phyloP scores from a whole-genome alignment of 2,888 invertebrate species.

The Phalangium opilio region DNA sequence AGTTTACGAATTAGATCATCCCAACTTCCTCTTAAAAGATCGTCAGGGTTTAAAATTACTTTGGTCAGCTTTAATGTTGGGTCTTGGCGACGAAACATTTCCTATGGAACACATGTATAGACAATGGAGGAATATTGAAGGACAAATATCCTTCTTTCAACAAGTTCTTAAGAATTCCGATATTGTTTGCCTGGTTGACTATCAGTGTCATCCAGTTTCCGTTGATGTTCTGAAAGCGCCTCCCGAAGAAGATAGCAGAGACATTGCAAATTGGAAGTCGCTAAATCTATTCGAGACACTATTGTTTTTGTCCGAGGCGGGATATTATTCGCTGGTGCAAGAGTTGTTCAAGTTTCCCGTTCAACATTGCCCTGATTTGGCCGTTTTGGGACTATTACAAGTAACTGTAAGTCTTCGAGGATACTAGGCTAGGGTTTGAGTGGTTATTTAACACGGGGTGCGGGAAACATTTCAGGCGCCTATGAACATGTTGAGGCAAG shows the following conservation, averaged over 20 bases:
- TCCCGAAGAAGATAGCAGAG: constrained; percentile 88
- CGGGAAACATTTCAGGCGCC: constrained; percentile 25
- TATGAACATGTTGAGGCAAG: constrained; percentile 46
- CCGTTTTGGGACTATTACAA: constrained; percentile 75
- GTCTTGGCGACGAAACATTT: constrained; percentile 44
- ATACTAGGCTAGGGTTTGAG: neutral
- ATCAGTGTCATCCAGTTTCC: constrained; percentile 68
- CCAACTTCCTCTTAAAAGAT: constrained; percentile 74
- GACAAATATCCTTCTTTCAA: constrained; percentile 64
- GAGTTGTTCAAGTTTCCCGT: constrained; percentile 84
- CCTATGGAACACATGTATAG: constrained; percentile 80
- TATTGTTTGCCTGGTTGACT: constrained; percentile 84
- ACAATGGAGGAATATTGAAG: constrained; percentile 83
- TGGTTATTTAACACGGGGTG: too few relatives aligned
- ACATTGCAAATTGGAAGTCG: constrained; percentile 78
- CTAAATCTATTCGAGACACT: constrained; percentile 77
- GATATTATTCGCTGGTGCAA: constrained; percentile 62
- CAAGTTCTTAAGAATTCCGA: constrained; percentile 79
- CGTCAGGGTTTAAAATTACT: constrained; percentile 66
- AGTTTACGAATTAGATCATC: constrained; percentile 74
- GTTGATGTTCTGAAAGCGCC: constrained; percentile 81
- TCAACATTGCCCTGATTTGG: constrained; percentile 84
- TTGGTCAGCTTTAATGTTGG: constrained; percentile 63
- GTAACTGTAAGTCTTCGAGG: constrained; percentile 48
- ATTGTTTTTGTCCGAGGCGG: constrained; percentile 69